Conservation (phyloP, 2,888 invertebrate species). For the Hedya salicella region DNA sequence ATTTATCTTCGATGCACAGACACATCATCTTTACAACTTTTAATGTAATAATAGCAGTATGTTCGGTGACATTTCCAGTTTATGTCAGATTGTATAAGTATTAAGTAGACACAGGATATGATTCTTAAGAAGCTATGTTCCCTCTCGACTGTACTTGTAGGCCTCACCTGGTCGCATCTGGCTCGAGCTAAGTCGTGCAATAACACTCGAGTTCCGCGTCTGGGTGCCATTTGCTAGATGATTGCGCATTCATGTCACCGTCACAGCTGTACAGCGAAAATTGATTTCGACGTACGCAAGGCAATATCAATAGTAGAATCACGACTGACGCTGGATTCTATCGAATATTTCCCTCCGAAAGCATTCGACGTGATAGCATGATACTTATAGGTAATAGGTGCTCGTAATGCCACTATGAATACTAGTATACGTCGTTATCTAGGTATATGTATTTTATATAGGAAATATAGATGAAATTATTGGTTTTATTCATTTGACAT, state of each 20-base stretch:
- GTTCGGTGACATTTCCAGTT: no score
- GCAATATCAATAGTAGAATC: conserved; percentile 44
- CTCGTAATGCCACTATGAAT: conserved; percentile 7
- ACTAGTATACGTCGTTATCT: not conserved
- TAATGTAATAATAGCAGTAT: no score
- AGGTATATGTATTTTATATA: not conserved
- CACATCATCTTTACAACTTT: no score
- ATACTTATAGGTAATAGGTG: conserved; percentile 5
- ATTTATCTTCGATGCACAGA: conserved; percentile 42
- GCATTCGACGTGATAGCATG: conserved; percentile 5
- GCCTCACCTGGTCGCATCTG: conserved; percentile 45
- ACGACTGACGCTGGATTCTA: conserved; percentile 35
- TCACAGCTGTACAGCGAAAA: conserved; percentile 47
- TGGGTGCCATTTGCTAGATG: conserved; percentile 42
- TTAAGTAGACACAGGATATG: not conserved
- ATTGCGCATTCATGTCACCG: conserved; percentile 49
- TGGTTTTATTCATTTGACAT: no score
- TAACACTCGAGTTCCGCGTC: conserved; percentile 43
- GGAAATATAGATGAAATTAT: no score
- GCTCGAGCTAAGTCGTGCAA: conserved; percentile 40
- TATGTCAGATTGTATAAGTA: no score
- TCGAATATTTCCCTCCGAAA: conserved; percentile 24
- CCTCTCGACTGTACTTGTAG: conserved; percentile 25
- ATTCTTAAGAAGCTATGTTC: conserved; percentile 10
- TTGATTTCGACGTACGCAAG: conserved; percentile 44